A percentile compares a stretch with the other conserved stretches of the same genome.
Conservation (phyloP, 2,113 vertebrate genomes). For the Gadus macrocephalus region DNA sequence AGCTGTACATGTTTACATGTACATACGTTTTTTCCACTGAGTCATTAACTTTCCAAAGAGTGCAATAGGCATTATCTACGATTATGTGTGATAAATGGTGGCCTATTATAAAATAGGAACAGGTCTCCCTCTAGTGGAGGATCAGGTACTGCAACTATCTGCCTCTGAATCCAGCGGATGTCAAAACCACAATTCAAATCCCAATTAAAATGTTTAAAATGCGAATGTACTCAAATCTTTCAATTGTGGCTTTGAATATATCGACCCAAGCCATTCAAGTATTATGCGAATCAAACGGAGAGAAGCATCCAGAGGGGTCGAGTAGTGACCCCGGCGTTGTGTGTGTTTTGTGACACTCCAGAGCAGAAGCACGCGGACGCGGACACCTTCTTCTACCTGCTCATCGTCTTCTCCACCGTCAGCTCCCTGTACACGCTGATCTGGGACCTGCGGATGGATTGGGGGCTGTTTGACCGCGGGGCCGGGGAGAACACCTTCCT, state of each 20-base stretch:
- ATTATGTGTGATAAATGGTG: neutral
- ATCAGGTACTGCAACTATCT: no score
- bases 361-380: conserved; percentile 83
- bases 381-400: conserved; percentile 93
- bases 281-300: no score
- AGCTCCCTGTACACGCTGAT: conserved; percentile 96
- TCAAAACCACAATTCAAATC: no score
- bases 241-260: no score
- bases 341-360: conserved; percentile 53
- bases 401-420: conserved; percentile 85
- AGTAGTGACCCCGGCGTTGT: neutral
- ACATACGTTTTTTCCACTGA: no score
- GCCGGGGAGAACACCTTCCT: conserved; percentile 97
- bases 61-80: neutral
- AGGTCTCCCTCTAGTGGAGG: conserved; percentile 63
- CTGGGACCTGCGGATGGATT: conserved; percentile 99
- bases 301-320: no score
- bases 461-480: conserved; percentile 95
- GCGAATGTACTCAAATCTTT: no score
- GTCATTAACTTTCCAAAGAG: no score
- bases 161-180: no score
- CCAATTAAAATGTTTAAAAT: no score
- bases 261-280: no score
- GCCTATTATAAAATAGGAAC: conserved; percentile 2
- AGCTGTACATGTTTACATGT: no score